Conservation (phyloP, 2,888 invertebrate genomes). For the Acholoe squamosa region DNA sequence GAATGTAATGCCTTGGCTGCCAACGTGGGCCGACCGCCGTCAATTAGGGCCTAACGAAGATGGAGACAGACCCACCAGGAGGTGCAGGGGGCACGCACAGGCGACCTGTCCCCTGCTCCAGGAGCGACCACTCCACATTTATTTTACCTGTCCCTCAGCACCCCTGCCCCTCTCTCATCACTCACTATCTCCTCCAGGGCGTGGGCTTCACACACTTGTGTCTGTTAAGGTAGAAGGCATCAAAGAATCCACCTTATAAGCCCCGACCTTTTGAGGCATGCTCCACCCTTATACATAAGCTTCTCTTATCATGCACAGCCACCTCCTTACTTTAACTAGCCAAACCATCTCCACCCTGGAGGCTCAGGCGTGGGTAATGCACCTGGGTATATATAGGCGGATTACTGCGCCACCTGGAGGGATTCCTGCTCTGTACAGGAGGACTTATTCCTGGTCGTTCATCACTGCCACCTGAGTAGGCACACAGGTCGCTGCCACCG, state of each 20-base stretch:
- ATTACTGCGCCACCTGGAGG: background rate
- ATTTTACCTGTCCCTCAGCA: conserved; percentile 23
- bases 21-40: conserved; percentile 4
- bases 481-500: background rate
- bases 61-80: background rate
- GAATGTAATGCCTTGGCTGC: conserved; percentile 23
- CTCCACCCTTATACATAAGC: background rate
- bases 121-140: background rate
- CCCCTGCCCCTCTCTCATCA: background rate
- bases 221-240: background rate
- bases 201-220: background rate
- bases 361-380: background rate
- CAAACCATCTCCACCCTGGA: background rate
- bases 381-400: conserved; percentile 19
- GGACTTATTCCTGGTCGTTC: conserved; percentile 26
- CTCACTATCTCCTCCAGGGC: background rate
- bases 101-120: background rate
- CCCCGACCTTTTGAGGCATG: no score
- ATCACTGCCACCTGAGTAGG: conserved; percentile 36
- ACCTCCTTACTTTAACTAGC: background rate
- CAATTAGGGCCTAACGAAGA: conserved; percentile 55
- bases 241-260: no score
- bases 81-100: conserved; percentile 19
- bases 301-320: background rate
- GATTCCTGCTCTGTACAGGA: background rate